Evolutionary conservation across 2,888 invertebrate species (phyloP), one percentile per base, ranked within the genome.

Genomic region (Mactromeris polynyma): DNA sequence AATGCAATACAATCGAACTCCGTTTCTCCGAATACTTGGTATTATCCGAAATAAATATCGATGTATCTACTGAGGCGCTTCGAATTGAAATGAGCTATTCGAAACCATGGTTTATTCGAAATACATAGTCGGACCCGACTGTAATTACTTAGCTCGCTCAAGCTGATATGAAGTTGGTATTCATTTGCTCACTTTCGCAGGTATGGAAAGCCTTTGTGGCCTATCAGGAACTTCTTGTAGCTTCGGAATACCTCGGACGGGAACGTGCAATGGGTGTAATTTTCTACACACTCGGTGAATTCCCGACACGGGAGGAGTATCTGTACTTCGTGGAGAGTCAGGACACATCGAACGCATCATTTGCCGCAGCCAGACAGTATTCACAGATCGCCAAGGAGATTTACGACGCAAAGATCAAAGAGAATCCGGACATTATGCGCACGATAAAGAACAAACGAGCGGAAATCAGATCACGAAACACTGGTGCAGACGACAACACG

Each of bases 161-260:
- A n/a, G n/a, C n/a, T n/a, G n/a, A n/a, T n/a, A n/a, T n/a, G n/a
- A n/a, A n/a, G n/a, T n/a, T n/a, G n/a, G n/a, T n/a, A n/a, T n/a
- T n/a, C n/a, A n/a, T n/a, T n/a, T n/a, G n/a, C 40, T 31, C 31
- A 11, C 17, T 26, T 51, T 33, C 11, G 31, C 54, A 84, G 92
- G 89, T 92, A 33, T 96, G 95, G 96, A 93, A 95, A 89, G 93
- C 93, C 17, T 92, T 96, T 58, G 95, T 96, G n/a, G 95, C 96
- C 14, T 95, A 95, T 84, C 95, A 95, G 64, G 95, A 95, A 90
- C 93, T 95, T 21, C 93, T 96, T 17, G 94, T 94, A 17, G 93
- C 95, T 31, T 95, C 94, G 42, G 95, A 96, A 82, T 94, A 94
- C 46, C 94, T 95, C 42, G 96, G 96, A 26, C 90, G 95, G 33